These are phyloP conservation scores for Anas flavirostris DNA, from an alignment of 2,797 vertebrate species.

Conservation along the genomic window DNA sequence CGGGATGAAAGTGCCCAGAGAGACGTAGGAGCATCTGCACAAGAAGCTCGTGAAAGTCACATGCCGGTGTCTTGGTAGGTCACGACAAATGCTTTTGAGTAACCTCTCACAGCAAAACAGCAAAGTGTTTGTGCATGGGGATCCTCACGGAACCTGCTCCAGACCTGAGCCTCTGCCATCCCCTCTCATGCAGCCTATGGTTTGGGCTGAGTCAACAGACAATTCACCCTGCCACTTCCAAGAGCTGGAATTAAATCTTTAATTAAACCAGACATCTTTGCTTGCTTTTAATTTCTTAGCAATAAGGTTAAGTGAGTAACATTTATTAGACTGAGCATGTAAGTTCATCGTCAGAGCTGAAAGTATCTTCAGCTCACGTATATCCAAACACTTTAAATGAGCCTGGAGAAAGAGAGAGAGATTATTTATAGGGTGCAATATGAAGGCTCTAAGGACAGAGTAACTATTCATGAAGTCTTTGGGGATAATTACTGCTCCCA, in stretches of 20 bases:
- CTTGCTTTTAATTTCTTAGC: slow-evolving; percentile 74
- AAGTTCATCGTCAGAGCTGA: not conserved
- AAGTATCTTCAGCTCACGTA: slow-evolving; percentile 30
- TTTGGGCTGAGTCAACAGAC: not conserved
- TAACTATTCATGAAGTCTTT: not conserved
- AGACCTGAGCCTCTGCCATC: not conserved
- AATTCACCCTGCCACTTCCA: not conserved
- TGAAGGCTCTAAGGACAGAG: slow-evolving; percentile 39
- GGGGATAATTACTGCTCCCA: slow-evolving; percentile 50
- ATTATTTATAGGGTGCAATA: slow-evolving; percentile 13
- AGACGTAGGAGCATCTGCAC: not conserved
- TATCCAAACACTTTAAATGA: slow-evolving; percentile 74
- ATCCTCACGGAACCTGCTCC: accelerated
- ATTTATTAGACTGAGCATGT: slow-evolving; percentile 64
- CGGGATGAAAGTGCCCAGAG: not conserved
- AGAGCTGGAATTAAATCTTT: slow-evolving; percentile 20
- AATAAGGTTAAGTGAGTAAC: slow-evolving; percentile 63
- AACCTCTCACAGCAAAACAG: not conserved
- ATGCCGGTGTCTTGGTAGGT: not conserved
- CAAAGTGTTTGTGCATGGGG: not conserved
- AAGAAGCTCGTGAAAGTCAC: not conserved
- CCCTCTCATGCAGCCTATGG: not conserved
- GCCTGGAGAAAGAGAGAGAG: slow-evolving; percentile 25
- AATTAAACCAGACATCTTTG: slow-evolving; percentile 66
- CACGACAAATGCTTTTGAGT: not conserved